Evolutionary conservation across 2,113 vertebrate species (phyloP).

Genomic region (Carassius gibelio): DNA sequence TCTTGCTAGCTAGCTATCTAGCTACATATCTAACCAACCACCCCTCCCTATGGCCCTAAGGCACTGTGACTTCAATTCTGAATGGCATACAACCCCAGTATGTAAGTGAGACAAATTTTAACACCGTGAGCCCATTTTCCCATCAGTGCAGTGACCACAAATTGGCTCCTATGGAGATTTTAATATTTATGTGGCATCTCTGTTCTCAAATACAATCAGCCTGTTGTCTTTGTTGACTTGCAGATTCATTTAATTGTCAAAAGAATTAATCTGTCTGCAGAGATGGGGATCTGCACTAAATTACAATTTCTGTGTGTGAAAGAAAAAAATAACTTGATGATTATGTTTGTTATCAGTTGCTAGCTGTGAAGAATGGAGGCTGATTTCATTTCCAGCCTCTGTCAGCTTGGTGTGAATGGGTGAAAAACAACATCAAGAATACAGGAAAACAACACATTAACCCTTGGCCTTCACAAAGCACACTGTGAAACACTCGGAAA

Average conservation of each 20-base stretch:
- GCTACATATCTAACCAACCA: too few species aligned
- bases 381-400: constrained; percentile 28
- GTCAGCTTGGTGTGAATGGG: constrained; percentile 28
- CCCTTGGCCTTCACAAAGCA: neutral
- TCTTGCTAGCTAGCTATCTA: too few species aligned
- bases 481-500: neutral
- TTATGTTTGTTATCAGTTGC: constrained; percentile 51
- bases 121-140: constrained; percentile 11
- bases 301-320: constrained; percentile 39
- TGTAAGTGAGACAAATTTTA: neutral
- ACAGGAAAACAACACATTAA: constrained; percentile 39
- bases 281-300: constrained; percentile 33
- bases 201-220: constrained; percentile 42
- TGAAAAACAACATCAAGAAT: constrained; percentile 1
- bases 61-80: neutral
- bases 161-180: constrained; percentile 24
- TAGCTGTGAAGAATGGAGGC: constrained; percentile 35
- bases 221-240: constrained; percentile 55
- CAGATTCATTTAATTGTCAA: constrained; percentile 56
- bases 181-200: constrained; percentile 41
- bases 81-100: neutral
- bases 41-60: too few species aligned
- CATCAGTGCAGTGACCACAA: constrained; percentile 24
- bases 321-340: constrained; percentile 30
- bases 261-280: constrained; percentile 48